Base-by-base conservation (phyloP, 1,140 invertebrate genomes). In the Aphelinus certus region DNA sequence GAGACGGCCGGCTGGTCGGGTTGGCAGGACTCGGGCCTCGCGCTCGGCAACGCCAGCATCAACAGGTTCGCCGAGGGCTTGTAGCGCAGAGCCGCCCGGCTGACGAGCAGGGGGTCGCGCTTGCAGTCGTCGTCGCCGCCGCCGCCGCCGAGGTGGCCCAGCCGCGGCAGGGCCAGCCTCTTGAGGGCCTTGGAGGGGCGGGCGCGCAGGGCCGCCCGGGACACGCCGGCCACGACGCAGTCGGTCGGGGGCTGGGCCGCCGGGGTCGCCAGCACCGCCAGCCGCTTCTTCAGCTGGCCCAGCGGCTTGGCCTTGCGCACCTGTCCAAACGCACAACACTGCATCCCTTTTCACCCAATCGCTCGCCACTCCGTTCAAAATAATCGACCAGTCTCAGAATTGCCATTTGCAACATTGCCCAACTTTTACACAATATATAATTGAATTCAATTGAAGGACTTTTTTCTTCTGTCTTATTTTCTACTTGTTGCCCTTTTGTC, bases 21-120 rank as follows among this genome's bases (percentile, higher is more conserved):
- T 55, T 75, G 62, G 1, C 79, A 69, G 2, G 53, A 46, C 1
- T 57, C 49, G 4, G 7, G 1, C 49, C 53, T 7, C 0, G 26
- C n/a, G 3, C 42, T 49, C 0, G 81, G 81, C 45, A 58, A 3
- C 55, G 79, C 80, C 0, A 84, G 61, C 46, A 71, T 49, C 0
- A 67, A 48, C 0, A 84, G 80, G 7, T 67, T 73, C 0, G 64
- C 42, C 1, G 57, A 79, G 0, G 81, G 7, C 3, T 74, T 55
- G 69, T 82, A 84, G 1, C 5, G 56, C 7, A 83, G 43, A 3
- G 81, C 72, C 5, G 78, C 69, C 1, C 66, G 65, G 0, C 58
- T 55, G 26, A 83, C 75, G 10, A 76, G 70, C 3, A 45, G 71
- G 10, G 73, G 65, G 26, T 26, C 26, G 26, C 26, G 26, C 51